Percentiles rank a stretch among this genome's conserved stretches.
Evolutionary conservation across 2,888 invertebrate species (phyloP).

Genomic region (Adelognathus sp.): DNA sequence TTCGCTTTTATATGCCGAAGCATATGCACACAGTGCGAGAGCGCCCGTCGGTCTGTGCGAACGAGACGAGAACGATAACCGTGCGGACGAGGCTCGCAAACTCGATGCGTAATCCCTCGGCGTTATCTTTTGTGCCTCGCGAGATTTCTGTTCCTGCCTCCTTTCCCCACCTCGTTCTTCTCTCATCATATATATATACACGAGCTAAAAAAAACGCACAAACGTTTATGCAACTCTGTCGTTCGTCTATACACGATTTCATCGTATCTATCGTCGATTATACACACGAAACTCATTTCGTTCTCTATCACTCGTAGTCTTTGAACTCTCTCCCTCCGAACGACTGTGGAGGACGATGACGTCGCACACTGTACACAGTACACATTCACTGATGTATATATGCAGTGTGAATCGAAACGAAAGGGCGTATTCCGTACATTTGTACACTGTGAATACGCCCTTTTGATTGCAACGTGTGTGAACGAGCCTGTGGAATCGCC

Average conservation of each 20-base stretch:
- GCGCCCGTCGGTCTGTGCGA: conserved; percentile 59
- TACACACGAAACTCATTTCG: conserved; percentile 20
- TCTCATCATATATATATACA: neutral
- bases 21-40: neutral
- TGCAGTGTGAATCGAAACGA: no score
- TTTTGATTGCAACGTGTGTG: no score
- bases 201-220: conserved; percentile 34
- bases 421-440: no score
- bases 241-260: conserved; percentile 15
- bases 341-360: neutral
- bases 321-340: conserved; percentile 45
- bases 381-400: no score
- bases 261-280: conserved; percentile 1
- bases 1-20: no score
- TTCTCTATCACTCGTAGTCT: conserved; percentile 54
- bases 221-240: conserved; percentile 55
- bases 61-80: conserved; percentile 16
- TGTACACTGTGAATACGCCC: neutral
- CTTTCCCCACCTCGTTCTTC: neutral
- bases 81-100: conserved; percentile 35
- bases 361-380: neutral
- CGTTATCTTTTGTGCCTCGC: neutral
- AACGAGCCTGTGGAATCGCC: conserved; percentile 27
- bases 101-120: conserved; percentile 19
- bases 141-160: no score